Percentiles rank a stretch among this genome's conserved stretches.
Evolutionary conservation across 1,140 invertebrate species (phyloP).

Genomic region (Palaemon carinicauda): DNA sequence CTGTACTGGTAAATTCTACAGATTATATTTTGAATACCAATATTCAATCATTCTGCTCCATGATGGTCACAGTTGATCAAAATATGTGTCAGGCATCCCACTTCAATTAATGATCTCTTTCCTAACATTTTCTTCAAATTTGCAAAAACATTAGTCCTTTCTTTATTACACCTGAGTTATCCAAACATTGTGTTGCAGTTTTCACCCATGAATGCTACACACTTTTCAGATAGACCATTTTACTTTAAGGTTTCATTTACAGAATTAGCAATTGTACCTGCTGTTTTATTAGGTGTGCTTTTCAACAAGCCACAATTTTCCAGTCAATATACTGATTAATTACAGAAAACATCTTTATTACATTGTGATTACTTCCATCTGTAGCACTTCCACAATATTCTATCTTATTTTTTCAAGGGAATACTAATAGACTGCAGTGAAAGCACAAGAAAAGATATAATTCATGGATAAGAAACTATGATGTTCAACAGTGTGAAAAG

Average conservation of each 20-base stretch:
- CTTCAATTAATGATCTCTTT: too few relatives aligned
- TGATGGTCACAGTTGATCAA: conserved; percentile 9
- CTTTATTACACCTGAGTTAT: too few relatives aligned
- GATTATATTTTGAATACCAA: conserved; percentile 22
- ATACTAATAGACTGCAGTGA: conserved; percentile 3
- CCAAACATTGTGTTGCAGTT: too few relatives aligned
- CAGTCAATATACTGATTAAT: not conserved
- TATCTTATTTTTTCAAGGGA: conserved; percentile 10
- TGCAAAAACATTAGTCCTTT: too few relatives aligned
- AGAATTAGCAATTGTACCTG: not conserved
- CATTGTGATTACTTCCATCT: not conserved
- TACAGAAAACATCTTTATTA: not conserved
- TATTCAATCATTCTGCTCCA: conserved; percentile 4
- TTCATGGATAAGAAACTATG: not conserved
- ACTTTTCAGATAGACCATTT: not conserved
- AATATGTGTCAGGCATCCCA: not conserved
- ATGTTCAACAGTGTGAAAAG: too few relatives aligned
- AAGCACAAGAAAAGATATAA: conserved; percentile 3
- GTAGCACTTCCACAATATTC: conserved; percentile 9
- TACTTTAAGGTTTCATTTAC: not conserved
- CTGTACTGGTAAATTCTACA: conserved; percentile 16
- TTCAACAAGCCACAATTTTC: not conserved
- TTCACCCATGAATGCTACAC: too few relatives aligned
- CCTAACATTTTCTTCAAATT: too few relatives aligned
- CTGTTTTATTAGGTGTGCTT: conserved; percentile 5